Conservation (phyloP, 2,797 vertebrate genomes). For the Lutra lutra region DNA sequence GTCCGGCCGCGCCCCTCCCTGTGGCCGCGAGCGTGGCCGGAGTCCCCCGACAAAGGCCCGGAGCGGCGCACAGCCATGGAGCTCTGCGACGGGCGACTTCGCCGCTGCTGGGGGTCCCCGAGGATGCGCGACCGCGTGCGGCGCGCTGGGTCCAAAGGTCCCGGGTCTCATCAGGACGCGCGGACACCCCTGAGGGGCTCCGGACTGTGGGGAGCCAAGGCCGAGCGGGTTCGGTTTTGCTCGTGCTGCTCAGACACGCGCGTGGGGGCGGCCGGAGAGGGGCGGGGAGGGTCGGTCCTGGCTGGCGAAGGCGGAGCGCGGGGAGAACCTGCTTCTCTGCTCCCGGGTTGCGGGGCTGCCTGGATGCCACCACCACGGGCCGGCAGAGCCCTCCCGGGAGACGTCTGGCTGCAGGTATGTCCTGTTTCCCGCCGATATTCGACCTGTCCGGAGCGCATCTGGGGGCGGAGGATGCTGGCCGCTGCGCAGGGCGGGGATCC, state of each 20-base stretch:
- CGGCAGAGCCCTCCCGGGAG: neutral
- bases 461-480: accelerated
- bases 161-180: neutral
- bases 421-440: neutral
- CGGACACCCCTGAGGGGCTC: neutral
- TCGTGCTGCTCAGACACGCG: accelerated
- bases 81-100: accelerated
- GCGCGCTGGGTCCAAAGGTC: accelerated
- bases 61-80: accelerated
- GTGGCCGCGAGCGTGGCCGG: neutral
- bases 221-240: accelerated
- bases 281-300: accelerated
- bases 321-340: neutral
- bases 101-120: neutral
- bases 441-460: accelerated
- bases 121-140: neutral
- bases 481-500: accelerated
- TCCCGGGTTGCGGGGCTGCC: accelerated
- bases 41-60: neutral
- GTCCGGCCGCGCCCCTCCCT: neutral
- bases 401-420: too few species aligned
- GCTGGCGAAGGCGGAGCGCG: neutral
- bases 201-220: neutral
- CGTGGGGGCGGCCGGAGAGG: neutral
- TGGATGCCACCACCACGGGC: accelerated